These are phyloP conservation scores for Andrena minutula DNA, from an alignment of 2,888 invertebrate species.

Conservation along the genomic window DNA sequence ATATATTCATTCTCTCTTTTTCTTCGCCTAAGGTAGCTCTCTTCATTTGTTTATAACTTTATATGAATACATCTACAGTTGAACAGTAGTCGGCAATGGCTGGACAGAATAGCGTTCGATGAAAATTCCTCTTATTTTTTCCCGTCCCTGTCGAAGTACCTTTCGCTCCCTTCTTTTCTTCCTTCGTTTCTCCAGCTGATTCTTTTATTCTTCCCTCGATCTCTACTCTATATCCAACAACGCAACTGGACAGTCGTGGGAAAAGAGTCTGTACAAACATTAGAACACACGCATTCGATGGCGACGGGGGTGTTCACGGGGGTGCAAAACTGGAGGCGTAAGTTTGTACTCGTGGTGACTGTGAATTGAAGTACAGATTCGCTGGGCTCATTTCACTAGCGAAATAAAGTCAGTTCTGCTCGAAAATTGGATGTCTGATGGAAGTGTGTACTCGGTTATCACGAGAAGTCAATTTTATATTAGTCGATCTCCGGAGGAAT, in stretches of 20 bases:
- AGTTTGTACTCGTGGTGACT: conserved; percentile 51
- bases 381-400: neutral
- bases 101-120: conserved; percentile 78
- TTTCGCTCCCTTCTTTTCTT: neutral
- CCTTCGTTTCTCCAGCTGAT: neutral
- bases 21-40: conserved; percentile 58
- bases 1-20: conserved; percentile 54
- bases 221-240: conserved; percentile 60
- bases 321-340: conserved; percentile 38
- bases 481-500: too few species aligned
- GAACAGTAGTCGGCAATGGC: conserved; percentile 83
- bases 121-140: conserved; percentile 50
- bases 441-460: too few species aligned
- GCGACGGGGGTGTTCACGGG: conserved; percentile 15
- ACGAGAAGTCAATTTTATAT: too few species aligned
- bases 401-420: neutral
- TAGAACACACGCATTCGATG: conserved; percentile 30
- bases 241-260: conserved; percentile 58
- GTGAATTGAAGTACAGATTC: conserved; percentile 39
- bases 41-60: conserved; percentile 61
- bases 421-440: neutral
- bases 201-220: conserved; percentile 10
- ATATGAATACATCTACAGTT: conserved; percentile 71
- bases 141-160: conserved; percentile 10
- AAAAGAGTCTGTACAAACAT: conserved; percentile 58